Evolutionary conservation across 2,888 invertebrate genomes (phyloP).

Genomic region (Microchrysa polita): DNA sequence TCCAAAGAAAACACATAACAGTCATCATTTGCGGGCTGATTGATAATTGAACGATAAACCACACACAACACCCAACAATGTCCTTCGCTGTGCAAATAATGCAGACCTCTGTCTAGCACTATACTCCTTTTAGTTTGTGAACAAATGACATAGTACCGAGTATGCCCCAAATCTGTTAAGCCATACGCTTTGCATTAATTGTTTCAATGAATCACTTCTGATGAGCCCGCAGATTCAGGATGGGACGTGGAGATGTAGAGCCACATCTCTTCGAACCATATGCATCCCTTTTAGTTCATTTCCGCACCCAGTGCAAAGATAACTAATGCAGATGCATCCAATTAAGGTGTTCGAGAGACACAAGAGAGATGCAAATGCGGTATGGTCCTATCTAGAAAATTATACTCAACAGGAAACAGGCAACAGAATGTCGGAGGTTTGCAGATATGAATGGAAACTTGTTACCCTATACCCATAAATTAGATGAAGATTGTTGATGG

Average conservation of each 20-base stretch:
- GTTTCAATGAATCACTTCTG: not conserved
- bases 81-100: no score
- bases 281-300: not conserved
- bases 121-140: no score
- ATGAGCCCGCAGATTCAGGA: not conserved
- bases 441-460: constrained; percentile 4
- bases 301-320: not conserved
- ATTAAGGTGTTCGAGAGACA: constrained; percentile 36
- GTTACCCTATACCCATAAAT: constrained; percentile 24
- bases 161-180: constrained; percentile 20
- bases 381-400: constrained; percentile 36
- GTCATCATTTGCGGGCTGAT: no score
- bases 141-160: no score
- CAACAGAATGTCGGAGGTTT: no score
- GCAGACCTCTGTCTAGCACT: no score
- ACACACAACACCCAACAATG: no score
- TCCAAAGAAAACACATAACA: no score
- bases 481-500: constrained; percentile 7
- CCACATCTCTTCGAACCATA: not conserved
- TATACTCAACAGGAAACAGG: not conserved
- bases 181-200: constrained; percentile 31
- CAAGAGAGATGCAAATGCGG: constrained; percentile 34
- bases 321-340: constrained; percentile 38
- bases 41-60: no score
- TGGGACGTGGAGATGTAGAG: not conserved